Conservation (phyloP, 2,888 invertebrate species). For the Sussaba pulchella region DNA sequence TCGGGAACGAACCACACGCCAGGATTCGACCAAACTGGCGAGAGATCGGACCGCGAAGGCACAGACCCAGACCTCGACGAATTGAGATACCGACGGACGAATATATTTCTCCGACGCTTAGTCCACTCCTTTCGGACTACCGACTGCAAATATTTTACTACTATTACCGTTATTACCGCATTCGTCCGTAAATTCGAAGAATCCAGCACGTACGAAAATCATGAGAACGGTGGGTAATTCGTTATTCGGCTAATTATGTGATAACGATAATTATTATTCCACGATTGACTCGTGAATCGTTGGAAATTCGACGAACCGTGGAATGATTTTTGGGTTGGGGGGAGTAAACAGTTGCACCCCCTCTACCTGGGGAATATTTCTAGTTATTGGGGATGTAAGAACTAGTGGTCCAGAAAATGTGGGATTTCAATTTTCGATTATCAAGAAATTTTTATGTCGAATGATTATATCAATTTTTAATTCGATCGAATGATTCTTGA, state of each 20-base stretch:
- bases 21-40: constrained; percentile 38
- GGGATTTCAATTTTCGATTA: too few relatives aligned
- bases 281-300: neutral
- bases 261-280: neutral
- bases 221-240: neutral
- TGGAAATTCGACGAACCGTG: too few relatives aligned
- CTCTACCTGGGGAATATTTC: too few relatives aligned
- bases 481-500: too few relatives aligned
- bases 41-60: constrained; percentile 50
- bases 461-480: too few relatives aligned
- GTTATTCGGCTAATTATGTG: constrained; percentile 10
- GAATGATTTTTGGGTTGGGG: too few relatives aligned
- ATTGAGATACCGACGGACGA: constrained; percentile 56
- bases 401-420: too few relatives aligned
- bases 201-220: constrained; percentile 11
- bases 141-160: constrained; percentile 69
- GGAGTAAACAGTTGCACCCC: too few relatives aligned
- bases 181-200: constrained; percentile 3
- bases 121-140: constrained; percentile 47
- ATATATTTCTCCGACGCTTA: constrained; percentile 61
- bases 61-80: constrained; percentile 44
- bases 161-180: constrained; percentile 65
- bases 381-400: too few relatives aligned
- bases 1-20: constrained; percentile 29
- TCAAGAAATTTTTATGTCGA: too few relatives aligned